Conservation (phyloP, 2,113 vertebrate genomes). For the Phainopepla nitens region DNA sequence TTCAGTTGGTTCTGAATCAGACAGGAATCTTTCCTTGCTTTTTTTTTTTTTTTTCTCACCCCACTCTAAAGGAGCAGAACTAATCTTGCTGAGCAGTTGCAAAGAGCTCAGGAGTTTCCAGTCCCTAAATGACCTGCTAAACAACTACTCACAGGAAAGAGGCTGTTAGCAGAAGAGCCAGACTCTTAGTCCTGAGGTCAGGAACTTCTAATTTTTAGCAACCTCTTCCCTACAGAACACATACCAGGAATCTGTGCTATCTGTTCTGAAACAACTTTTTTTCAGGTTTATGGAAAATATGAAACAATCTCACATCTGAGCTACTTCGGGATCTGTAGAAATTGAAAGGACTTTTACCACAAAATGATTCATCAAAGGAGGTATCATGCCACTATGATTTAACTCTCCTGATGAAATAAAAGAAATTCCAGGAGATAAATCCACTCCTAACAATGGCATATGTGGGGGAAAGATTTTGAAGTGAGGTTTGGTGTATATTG, state of each 20-base stretch:
- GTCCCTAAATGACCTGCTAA: conserved; percentile 5
- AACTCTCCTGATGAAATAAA: neutral
- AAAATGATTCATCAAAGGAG: neutral
- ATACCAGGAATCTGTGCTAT: neutral
- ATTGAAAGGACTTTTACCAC: neutral
- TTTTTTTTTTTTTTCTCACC: neutral
- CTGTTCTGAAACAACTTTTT: neutral
- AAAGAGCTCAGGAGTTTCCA: neutral
- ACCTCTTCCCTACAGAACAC: neutral
- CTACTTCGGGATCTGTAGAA: neutral
- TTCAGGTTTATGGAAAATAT: neutral
- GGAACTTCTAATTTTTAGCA: neutral
- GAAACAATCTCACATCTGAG: neutral
- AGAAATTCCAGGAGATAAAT: neutral
- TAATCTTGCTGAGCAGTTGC: neutral
- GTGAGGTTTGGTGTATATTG: neutral
- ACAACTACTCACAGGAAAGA: neutral
- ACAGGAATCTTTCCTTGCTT: neutral
- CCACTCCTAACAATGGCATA: neutral
- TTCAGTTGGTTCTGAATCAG: conserved; percentile 2
- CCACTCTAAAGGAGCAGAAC: neutral
- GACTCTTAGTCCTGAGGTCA: neutral
- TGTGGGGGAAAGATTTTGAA: neutral
- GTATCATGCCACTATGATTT: neutral
- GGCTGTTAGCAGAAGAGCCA: neutral